These are phyloP conservation scores for Podocnemis expansa DNA, from an alignment of 2,113 vertebrate genomes.

Conservation along the genomic window DNA sequence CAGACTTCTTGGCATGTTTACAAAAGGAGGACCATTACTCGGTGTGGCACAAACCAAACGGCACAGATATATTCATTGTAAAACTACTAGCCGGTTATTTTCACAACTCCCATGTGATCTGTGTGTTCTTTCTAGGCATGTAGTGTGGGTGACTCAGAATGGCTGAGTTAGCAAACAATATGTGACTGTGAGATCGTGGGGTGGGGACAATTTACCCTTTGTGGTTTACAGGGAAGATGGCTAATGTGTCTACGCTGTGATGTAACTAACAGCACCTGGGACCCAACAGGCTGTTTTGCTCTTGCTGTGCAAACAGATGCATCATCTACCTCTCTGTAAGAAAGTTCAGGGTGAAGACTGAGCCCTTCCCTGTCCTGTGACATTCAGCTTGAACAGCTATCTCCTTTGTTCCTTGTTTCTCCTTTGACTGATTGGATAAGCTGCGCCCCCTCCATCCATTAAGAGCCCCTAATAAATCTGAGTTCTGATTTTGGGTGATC, in stretches of 20 bases:
- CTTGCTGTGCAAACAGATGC: not conserved
- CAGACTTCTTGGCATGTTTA: not conserved
- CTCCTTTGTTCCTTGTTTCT: not conserved
- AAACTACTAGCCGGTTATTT: not conserved
- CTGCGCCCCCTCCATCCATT: not conserved
- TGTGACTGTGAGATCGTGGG: not conserved
- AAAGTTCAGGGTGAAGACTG: not conserved
- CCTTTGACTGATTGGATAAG: not conserved
- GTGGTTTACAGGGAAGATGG: not conserved
- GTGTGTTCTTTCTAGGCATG: not conserved
- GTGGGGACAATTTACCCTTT: not conserved
- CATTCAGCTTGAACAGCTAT: not conserved
- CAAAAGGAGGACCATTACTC: not conserved
- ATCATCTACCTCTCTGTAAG: not conserved
- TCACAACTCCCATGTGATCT: not conserved
- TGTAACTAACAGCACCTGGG: not conserved
- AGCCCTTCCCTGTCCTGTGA: not conserved
- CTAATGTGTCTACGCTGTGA: not conserved
- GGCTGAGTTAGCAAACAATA: not conserved
- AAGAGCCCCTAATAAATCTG: not conserved
- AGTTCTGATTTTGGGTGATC: not conserved
- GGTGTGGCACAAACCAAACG: not conserved
- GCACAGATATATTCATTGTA: not conserved
- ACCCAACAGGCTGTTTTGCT: not conserved
- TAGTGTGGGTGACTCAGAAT: not conserved